A percentile compares a stretch with the other conserved stretches of the same genome.
Conservation (phyloP, 37 sponge, comb jelly and placozoan species). For the Oopsacas minuta region DNA sequence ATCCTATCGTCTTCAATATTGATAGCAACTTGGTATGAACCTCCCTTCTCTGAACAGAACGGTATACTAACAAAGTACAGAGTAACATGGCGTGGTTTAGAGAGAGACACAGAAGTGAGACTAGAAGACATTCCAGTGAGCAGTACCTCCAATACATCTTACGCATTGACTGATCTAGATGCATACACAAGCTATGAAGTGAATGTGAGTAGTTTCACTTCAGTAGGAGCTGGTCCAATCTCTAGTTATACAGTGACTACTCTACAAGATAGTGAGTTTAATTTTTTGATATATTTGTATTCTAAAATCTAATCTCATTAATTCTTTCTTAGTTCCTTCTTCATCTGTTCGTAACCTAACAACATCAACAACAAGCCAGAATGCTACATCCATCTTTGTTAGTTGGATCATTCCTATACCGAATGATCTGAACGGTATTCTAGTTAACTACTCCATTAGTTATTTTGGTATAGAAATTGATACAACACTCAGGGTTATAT, state of each 20-base stretch:
- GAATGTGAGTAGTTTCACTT: constrained; percentile 20
- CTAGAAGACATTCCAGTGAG: background rate
- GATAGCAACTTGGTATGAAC: background rate
- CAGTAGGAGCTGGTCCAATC: constrained; percentile 10
- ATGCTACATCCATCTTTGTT: constrained; percentile 1
- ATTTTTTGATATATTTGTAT: background rate
- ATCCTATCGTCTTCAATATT: background rate
- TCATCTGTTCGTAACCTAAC: constrained; percentile 9
- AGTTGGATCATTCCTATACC: background rate
- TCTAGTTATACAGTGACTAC: background rate
- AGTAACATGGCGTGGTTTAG: background rate
- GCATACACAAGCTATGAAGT: constrained; percentile 7
- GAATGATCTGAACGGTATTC: constrained; percentile 1
- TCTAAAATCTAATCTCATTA: background rate
- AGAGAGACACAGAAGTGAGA: background rate
- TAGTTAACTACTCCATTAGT: background rate
- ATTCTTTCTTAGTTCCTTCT: background rate
- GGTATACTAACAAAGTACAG: constrained; percentile 9
- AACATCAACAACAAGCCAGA: background rate
- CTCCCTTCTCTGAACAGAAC: constrained; percentile 19
- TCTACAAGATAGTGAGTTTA: constrained; percentile 4
- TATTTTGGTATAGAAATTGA: constrained; percentile 10
- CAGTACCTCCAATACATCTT: background rate
- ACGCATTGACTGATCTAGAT: constrained; percentile 14
- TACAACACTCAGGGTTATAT: background rate